Conservation (phyloP, 2,797 vertebrate genomes). For the Telmatherina bonti region DNA sequence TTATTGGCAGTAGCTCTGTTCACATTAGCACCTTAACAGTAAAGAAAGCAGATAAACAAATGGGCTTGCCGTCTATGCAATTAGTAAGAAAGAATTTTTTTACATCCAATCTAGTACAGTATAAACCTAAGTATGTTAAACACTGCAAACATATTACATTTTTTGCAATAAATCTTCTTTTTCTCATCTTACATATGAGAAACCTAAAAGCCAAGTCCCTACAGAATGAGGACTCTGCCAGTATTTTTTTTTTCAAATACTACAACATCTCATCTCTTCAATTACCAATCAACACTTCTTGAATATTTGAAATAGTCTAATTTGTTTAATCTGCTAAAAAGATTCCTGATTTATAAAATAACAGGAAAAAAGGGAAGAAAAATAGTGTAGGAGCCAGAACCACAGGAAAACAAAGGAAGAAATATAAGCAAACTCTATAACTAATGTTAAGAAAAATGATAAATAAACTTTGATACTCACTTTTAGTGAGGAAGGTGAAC, state of each 20-base stretch:
- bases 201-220: background rate
- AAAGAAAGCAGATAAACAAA: background rate
- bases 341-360: background rate
- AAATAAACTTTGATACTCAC: background rate
- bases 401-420: background rate
- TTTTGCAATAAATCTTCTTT: background rate
- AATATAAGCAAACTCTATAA: background rate
- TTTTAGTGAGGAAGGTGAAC: background rate
- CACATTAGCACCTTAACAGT: conserved; percentile 93
- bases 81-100: background rate
- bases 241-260: background rate
- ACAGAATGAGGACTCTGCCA: background rate
- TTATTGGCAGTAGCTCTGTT: conserved; percentile 98
- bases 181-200: background rate
- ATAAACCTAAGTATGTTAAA: background rate
- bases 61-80: background rate
- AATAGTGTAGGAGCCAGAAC: background rate
- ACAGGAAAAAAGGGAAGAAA: background rate
- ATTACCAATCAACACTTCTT: background rate
- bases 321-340: background rate
- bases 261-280: background rate
- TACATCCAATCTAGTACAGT: background rate
- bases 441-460: background rate
- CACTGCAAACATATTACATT: background rate
- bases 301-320: background rate